Evolutionary conservation across 2,888 invertebrate species (phyloP), one percentile per base, ranked within the genome.

Genomic region (Holacanthella duospinosa): DNA sequence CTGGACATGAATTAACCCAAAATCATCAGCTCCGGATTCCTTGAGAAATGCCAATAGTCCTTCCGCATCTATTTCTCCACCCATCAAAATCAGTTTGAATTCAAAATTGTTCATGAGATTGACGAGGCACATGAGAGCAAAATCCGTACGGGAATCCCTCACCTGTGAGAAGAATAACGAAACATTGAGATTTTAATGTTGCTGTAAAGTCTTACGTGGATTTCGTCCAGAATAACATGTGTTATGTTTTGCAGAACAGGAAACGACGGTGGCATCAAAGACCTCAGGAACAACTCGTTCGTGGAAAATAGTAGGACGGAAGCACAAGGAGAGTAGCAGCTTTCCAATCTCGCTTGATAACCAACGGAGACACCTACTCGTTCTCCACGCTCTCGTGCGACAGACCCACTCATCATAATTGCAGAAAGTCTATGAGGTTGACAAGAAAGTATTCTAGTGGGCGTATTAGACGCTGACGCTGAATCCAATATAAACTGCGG

Each of bases 391-490:
- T 84, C 84, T 2, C 75, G 73, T 1, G 87, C 83, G 12, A 89
- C 94, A 74, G 96, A 81, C 74, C 93, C 91, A 0, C 94, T 88
- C 0, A 94, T 88, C 0, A 90, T 85, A 0, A 94, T 85, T 0
- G 95, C 94, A 0, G 94, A 89, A 61, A 97, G 84, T 72, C 95
- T 81, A 55, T 95, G 81, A 0, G 97, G 96, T 78, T 97, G 93
- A 0, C 94, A 93, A 75, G 93, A 93, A 75, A 96, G 84, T 68
- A 99, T 87, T 60, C 93, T 83, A 67, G 91, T 89, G 0, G 84
- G 82, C 73, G 81, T 81, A 63, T 82, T 70, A 77, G 80, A 72
- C 75, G 79, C 73, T 78, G 81, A 71, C 80, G 84, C 77, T 59
- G 89, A 83, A 73, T 95, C 92, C 67, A 97, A 78, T 69, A 97